Percentiles rank a stretch among this genome's conserved stretches.
Conservation (phyloP, 2,888 invertebrate genomes). For the Protula sp. region DNA sequence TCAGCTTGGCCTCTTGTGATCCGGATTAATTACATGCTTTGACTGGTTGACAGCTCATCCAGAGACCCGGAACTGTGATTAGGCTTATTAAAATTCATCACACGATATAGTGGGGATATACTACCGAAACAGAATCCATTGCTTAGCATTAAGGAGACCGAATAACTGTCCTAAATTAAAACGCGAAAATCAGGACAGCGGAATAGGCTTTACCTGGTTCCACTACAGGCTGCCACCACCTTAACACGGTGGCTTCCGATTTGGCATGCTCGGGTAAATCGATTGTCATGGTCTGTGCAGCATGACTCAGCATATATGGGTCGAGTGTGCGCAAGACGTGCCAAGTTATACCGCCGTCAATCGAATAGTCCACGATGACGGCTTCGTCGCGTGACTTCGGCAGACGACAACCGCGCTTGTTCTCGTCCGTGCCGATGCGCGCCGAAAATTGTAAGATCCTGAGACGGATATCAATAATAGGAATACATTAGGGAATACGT, state of each 20-base stretch:
- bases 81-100: too few relatives aligned
- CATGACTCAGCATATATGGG: slow-evolving; percentile 12
- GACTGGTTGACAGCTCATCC: too few relatives aligned
- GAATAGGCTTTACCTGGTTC: slow-evolving; percentile 33
- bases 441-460: slow-evolving; percentile 50
- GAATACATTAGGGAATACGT: too few relatives aligned
- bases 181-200: too few relatives aligned
- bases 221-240: slow-evolving; percentile 54
- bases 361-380: slow-evolving; percentile 49
- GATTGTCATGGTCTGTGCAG: slow-evolving; percentile 28
- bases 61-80: too few relatives aligned
- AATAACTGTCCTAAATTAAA: too few relatives aligned
- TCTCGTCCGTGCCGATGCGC: slow-evolving; percentile 42
- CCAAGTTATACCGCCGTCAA: slow-evolving; percentile 50
- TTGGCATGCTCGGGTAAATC: slow-evolving; percentile 47
- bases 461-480: background rate
- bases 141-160: too few relatives aligned
- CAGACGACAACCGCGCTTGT: slow-evolving; percentile 33
- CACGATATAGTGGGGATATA: too few relatives aligned
- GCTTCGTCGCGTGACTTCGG: slow-evolving; percentile 43
- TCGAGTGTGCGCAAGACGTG: slow-evolving; percentile 29
- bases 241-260: slow-evolving; percentile 45
- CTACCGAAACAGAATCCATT: too few relatives aligned
- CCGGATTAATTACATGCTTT: too few relatives aligned
- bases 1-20: too few relatives aligned